Base-by-base conservation (phyloP, 2,888 invertebrate genomes). In the Arenicola marina region DNA sequence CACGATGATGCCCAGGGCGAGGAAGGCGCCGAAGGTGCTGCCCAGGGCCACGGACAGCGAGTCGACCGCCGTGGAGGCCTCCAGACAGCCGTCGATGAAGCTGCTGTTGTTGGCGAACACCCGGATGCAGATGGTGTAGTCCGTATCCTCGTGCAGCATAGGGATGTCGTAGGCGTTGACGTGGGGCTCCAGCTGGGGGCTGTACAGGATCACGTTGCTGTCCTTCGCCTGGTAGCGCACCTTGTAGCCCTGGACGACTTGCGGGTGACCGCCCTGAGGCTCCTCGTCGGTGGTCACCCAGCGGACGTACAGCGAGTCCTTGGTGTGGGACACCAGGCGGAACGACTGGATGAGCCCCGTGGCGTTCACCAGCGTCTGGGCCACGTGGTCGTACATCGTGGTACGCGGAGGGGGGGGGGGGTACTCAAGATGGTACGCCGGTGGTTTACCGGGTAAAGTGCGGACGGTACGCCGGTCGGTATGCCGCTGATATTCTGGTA, bases 1-100 rank as follows among this genome's bases (percentile, higher is more conserved):
- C 4, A 71, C 70, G 28, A 71, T 70, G 59, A 71, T 65, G 31
- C 68, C 71, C n/a, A 71, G 59, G 15, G 66, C 68, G 55, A 71
- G 61, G 59, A 71, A 71, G 2, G 71, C 71, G n/a, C 71, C 71
- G 33, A 71, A 70, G 31, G 69, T 68, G 59, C 69, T 70, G 44
- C 71, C 71, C 3, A 71, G 62, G 18, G 71, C 71, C 38, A 71
- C 70, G n/a, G 64, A 56, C 43, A 71, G 59, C 15, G 71, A 71
- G 59, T 70, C 68, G 45, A 61, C 64, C 31, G 65, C 55, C 32
- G 71, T 71, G 18, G 67, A 60, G 2, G 65, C 68, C 31, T 61
- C 48, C 26, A 70, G 59, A 57, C 71, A 71, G 21, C 44, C 24
- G 26, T 58, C 51, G 55, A 38, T 43, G 38, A 60, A 54, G n/a